Evolutionary conservation across 1,140 invertebrate species (phyloP).

Genomic region (Hylaeus volcanicus): DNA sequence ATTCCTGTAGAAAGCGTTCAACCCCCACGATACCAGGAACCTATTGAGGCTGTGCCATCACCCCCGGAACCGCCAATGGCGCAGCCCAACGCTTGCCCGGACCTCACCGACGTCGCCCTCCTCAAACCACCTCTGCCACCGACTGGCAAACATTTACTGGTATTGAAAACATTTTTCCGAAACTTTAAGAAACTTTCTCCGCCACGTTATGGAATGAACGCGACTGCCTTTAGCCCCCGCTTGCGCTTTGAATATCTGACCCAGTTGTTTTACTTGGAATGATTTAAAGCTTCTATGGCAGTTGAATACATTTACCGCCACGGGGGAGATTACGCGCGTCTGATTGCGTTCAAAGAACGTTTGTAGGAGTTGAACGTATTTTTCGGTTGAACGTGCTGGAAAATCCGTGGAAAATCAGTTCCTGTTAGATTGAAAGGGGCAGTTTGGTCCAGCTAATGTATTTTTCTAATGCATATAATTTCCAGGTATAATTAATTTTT

Average conservation of each 20-base stretch:
- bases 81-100: constrained; percentile 57
- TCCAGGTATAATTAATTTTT: too few relatives aligned
- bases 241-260: not conserved
- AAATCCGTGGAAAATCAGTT: too few relatives aligned
- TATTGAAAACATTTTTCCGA: constrained; percentile 20
- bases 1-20: constrained; percentile 75
- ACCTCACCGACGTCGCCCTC: constrained; percentile 79
- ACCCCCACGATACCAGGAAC: constrained; percentile 66
- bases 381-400: too few relatives aligned
- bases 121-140: constrained; percentile 80
- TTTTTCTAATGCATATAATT: too few relatives aligned
- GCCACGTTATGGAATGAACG: not conserved
- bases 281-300: not conserved
- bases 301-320: not conserved
- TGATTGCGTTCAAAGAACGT: not conserved
- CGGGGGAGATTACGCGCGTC: not conserved
- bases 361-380: not conserved
- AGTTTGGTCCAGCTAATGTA: too few relatives aligned
- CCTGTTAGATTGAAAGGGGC: too few relatives aligned
- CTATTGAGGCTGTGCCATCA: constrained; percentile 69
- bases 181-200: not conserved
- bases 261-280: not conserved
- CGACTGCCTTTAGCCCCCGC: not conserved
- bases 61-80: constrained; percentile 76
- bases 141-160: constrained; percentile 69